Evolutionary conservation across 1,140 invertebrate species (phyloP), one percentile per base, ranked within the genome.

Genomic region (Microplitis demolitor): DNA sequence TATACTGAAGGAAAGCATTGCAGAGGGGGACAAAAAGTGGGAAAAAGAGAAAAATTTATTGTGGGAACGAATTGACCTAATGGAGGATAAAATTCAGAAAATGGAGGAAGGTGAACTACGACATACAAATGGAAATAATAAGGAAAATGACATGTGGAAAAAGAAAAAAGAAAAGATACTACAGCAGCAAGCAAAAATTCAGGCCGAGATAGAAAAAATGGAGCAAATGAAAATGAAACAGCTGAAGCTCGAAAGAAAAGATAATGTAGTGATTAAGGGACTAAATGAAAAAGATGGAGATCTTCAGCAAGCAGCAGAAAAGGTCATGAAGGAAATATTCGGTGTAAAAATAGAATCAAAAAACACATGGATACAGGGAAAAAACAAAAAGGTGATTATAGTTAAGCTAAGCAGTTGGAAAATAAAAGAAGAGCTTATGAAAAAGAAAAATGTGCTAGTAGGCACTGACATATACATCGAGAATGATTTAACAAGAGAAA

Each of bases 371-470:
- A 5, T 34, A 3, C 58, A 60, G 50, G 66, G 50, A 34, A 63
- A 54, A 54, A 53, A 9, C 34, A 62, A 8, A 31, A 35, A 69
- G 4, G 45, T 14, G 62, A 39, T 73, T 6, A 53, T 69, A 34
- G 60, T 73, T 24, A 51, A 68, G 62, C 33, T 73, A 34, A 53
- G 35, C 5, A 8, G 58, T 2, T 58, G 56, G 63, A 64, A 67
- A 37, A 35, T 5, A 11, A 67, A 72, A 61, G 14, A 53, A 33
- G 3, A 61, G 6, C 33, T 53, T 1, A 72, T 72, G 71, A 58
- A 13, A 39, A 51, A 35, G 56, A 72, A 60, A 51, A 60, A 58
- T 33, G 39, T 14, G 8, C 71, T 72, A 31, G 66, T 35, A 24
- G 39, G 31, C 4, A 72, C 14, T 11, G 13, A 34, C 2, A 37